Evolutionary conservation across 2,888 invertebrate genomes (phyloP), one percentile per base, ranked within the genome.

Genomic region (Sarcophaga subvicina): DNA sequence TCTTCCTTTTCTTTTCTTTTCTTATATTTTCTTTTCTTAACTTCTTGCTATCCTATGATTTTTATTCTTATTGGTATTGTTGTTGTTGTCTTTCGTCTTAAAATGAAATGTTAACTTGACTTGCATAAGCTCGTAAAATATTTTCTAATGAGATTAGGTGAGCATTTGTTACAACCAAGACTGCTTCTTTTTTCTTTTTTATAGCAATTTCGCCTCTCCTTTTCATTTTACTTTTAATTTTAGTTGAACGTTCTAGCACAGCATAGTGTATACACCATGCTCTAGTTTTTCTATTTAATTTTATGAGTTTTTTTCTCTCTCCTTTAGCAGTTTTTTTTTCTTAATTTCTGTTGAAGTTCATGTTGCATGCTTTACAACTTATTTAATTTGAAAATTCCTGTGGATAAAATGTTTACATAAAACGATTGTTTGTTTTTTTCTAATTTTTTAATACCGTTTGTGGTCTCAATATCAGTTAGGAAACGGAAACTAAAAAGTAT

Each of bases 91-190:
- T 64, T 66, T 67, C 60, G 27, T 75, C 82, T 70, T 78, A 72
- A 83, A 87, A 85, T 87, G 82, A 82, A 83, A 87, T 84, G 87
- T 84, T 87, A 87, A 87, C 87, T 87, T 87, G 87, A 82, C 85
- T 87, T 87, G 87, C 85, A 82, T 87, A 87, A 87, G 85, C 85
- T 83, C 85, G 81, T 85, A 85, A 83, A 87, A 82, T 82, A 85
- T 85, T 87, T 87, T 85, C 85, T 85, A 87, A 87, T 85, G 87
- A 85, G 87, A 87, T 87, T 87, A 87, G 81, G 87, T 87, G 84
- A 82, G 81, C 81, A 84, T 87, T 81, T 82, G 81, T 82, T 86
- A 73, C 73, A 77, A 82, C 64, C 62, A 75, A 69, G 69, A 22
- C 22, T 22, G 22, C 22, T 22, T 22, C 22, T 22, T 1, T 22